Base-by-base conservation (phyloP, 2,888 invertebrate species). In the Rhodophaea formosa region DNA sequence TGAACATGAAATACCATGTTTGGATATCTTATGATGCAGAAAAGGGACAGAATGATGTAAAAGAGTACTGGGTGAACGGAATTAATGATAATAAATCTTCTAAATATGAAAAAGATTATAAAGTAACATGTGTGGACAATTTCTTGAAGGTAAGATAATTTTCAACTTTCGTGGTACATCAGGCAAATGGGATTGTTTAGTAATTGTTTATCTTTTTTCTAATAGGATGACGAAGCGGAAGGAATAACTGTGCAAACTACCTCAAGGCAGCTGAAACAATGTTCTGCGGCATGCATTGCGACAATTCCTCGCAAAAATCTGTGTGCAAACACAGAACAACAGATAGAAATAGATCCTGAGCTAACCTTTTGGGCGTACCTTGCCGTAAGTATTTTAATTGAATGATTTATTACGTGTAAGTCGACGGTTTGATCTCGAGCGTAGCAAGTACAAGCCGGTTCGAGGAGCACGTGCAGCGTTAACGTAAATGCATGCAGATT, bases 311-410 rank as follows among this genome's bases (percentile, higher is more conserved):
- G 95, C 42, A 82, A 84, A 39, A 76, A 83, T 42, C 78, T 95
- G 16, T 95, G 95, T 73, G 88, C 91, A 3, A 95, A 95, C 73
- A 75, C 74, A 47, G 89, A 93, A 61, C 92, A 88, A 63, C 86
- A 92, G 39, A 86, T 93, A 16, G 95, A 94, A 71, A 84, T 93
- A 61, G 93, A 95, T 72, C 92, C 94, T 14, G 77, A 84, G 1
- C 81, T 95, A 57, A 95, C 95, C 0, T 96, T 96, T 78, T 95
- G 95, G 95, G 74, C 93, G 0, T 96, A 96, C 75, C 88, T 95
- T 35, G 91, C 88, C 47, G 93, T 95, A 63, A 90, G 94, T 80
- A 62, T 49, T 3, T 30, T 3, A 12, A 12, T 14, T 30, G 7
- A 47, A 47, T 15, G 5, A 16, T 15, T 14, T 45, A 45, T 14